Evolutionary conservation across 2,113 vertebrate genomes (phyloP).

Genomic region (Aleadryas rufinucha): DNA sequence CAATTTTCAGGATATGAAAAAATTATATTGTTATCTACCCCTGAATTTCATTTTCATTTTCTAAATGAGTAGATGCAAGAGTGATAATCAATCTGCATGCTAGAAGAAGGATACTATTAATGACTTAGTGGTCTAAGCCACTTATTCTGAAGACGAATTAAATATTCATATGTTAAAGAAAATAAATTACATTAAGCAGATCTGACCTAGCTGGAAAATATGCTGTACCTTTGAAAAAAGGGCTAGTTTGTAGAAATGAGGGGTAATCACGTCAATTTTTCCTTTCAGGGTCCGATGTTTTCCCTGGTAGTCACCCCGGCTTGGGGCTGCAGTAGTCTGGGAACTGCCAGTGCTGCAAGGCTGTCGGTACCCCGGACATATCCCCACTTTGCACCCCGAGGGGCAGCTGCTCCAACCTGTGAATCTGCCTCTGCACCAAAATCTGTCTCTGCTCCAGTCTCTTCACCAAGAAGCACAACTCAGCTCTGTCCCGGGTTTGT

Average conservation of each 20-base stretch:
- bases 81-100: neutral
- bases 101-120: neutral
- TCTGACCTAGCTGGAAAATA: neutral
- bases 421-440: neutral
- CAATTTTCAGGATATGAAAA: neutral
- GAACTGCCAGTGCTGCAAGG: neutral
- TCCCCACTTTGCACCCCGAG: fast-evolving
- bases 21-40: neutral
- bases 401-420: neutral
- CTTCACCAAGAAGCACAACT: neutral
- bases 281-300: neutral
- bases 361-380: fast-evolving
- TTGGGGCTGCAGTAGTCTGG: neutral
- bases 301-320: neutral
- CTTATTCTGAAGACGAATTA: neutral
- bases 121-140: neutral
- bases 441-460: neutral
- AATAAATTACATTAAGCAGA: neutral
- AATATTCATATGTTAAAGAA: neutral
- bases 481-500: neutral
- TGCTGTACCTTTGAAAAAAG: neutral
- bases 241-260: neutral
- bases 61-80: neutral
- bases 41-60: neutral
- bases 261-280: neutral